phyloP scores from a whole-genome alignment of 2,888 invertebrate species.

The Drosophila sordidapex region DNA sequence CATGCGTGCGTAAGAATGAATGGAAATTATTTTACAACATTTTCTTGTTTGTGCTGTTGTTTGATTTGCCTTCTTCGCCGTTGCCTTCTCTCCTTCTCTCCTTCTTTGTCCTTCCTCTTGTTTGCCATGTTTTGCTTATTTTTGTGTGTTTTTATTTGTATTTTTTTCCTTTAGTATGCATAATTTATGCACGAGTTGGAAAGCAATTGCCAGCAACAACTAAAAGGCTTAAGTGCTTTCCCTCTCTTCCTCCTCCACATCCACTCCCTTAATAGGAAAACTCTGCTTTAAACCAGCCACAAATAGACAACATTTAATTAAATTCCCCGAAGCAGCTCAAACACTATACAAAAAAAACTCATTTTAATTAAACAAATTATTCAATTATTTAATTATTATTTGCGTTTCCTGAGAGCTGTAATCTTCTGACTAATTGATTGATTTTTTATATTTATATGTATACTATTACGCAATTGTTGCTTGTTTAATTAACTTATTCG shows the following conservation, averaged over 20 bases:
- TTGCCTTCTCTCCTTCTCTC: constrained; percentile 9
- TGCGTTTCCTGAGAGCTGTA: neutral
- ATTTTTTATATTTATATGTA: neutral
- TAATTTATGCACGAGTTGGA: constrained; percentile 66
- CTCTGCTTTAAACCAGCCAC: neutral
- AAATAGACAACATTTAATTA: constrained; percentile 9
- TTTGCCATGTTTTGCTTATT: constrained; percentile 6
- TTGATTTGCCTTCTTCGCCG: constrained; percentile 57
- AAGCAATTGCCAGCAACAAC: constrained; percentile 44
- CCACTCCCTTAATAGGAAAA: neutral
- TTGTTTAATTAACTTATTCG: neutral
- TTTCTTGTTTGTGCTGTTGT: constrained; percentile 66
- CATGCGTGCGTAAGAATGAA: constrained; percentile 72
- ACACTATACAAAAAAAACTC: neutral
- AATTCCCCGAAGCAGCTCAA: neutral
- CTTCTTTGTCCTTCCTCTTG: constrained; percentile 8
- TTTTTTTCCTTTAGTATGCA: constrained; percentile 37
- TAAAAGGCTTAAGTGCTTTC: constrained; percentile 39
- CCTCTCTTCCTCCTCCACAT: neutral
- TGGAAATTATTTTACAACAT: constrained; percentile 79
- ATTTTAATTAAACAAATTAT: neutral
- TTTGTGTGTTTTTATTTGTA: constrained; percentile 23
- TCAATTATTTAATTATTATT: constrained; percentile 3
- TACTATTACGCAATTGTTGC: neutral
- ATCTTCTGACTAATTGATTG: constrained; percentile 11